A percentile compares a stretch with the other conserved stretches of the same genome.
phyloP scores from a whole-genome alignment of 2,113 vertebrate genomes.

The Sitta europaea region DNA sequence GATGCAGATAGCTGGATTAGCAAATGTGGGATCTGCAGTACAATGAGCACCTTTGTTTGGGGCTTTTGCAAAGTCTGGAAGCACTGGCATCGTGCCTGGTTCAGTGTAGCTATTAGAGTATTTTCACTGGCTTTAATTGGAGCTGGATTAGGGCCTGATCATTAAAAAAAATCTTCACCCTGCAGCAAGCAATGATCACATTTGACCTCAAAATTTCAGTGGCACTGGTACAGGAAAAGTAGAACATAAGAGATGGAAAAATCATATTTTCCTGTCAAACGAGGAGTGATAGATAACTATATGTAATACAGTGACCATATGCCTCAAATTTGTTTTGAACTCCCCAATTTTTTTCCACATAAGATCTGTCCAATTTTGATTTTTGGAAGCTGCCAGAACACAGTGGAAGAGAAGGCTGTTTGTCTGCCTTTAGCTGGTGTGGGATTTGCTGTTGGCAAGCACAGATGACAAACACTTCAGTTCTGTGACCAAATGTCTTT shows the following conservation, averaged over 20 bases:
- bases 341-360: background rate
- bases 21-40: background rate
- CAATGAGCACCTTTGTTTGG: slow-evolving; percentile 33
- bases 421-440: slow-evolving; percentile 30
- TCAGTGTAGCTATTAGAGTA: slow-evolving; percentile 15
- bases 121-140: slow-evolving; percentile 54
- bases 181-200: background rate
- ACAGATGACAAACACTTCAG: slow-evolving; percentile 1
- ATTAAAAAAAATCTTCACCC: slow-evolving; percentile 14
- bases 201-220: slow-evolving; percentile 5
- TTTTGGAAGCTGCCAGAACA: slow-evolving; percentile 20
- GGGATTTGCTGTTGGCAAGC: slow-evolving; percentile 51
- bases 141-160: slow-evolving; percentile 35
- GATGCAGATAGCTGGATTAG: background rate
- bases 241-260: background rate
- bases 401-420: slow-evolving; percentile 5
- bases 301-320: background rate
- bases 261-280: background rate
- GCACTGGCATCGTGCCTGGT: background rate
- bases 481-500: slow-evolving; percentile 3
- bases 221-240: background rate
- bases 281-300: background rate
- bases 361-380: background rate
- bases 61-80: slow-evolving; percentile 11
- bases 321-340: slow-evolving; percentile 14